Evolutionary conservation across 2,113 vertebrate genomes (phyloP).

Genomic region (Catharus fuscescens): DNA sequence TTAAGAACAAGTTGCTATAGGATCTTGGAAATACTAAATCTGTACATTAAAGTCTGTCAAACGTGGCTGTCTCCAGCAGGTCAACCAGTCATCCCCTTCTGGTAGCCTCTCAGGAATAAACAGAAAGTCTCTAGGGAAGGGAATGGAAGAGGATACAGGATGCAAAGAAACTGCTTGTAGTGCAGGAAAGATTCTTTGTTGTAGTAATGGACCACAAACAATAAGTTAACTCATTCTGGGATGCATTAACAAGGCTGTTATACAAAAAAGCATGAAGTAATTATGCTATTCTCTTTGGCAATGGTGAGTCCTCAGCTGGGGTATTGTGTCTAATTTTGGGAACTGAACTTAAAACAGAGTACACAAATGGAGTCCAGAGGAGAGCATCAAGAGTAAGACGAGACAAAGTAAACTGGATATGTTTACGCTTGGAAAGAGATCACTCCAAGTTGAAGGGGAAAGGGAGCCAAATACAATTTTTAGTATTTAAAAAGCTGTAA

Average conservation of each 20-base stretch:
- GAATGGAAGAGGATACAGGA: background rate
- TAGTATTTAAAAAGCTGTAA: background rate
- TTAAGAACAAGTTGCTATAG: background rate
- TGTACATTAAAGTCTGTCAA: background rate
- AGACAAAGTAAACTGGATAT: background rate
- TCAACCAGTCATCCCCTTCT: background rate
- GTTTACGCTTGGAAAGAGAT: background rate
- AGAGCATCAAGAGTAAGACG: background rate
- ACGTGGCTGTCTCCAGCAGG: background rate
- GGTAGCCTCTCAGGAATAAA: slow-evolving; percentile 15
- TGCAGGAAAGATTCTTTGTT: slow-evolving; percentile 17
- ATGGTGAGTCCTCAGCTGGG: background rate
- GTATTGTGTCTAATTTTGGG: background rate
- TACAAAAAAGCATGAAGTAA: background rate
- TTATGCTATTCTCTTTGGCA: background rate
- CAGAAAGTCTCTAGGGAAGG: background rate
- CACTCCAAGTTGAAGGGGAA: background rate
- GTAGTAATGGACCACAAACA: background rate
- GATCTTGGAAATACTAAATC: background rate
- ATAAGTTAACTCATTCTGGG: slow-evolving; percentile 16
- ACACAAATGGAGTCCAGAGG: background rate
- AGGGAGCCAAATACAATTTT: background rate
- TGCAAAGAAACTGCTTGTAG: background rate
- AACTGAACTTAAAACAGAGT: background rate
- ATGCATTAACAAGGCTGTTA: background rate